Base-by-base conservation (phyloP, 2,797 vertebrate species). In the Peromyscus nudipes region DNA sequence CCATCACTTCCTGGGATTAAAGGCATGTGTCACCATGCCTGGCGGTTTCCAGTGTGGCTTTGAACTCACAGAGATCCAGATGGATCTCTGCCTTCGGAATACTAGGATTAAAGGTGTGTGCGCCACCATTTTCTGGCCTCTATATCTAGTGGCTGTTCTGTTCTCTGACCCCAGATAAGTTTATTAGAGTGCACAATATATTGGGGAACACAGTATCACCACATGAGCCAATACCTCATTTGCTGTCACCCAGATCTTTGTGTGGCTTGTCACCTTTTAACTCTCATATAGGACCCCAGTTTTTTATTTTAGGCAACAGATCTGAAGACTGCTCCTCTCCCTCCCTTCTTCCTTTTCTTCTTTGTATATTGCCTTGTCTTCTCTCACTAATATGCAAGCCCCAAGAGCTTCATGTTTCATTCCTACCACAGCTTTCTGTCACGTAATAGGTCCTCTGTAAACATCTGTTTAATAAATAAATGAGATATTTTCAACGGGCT, bases 251-350 rank as follows among this genome's bases (percentile, higher is more conserved):
- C 23, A 31, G 40, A 13, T 71, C 65, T 93, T 73, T 92, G 73
- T 23, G 55, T 31, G 29, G 13, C 2, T 6, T 9, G 23, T 88
- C 13, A 21, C 16, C 16, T 81, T 52, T 29, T 82, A 21, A 17
- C 5, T 77, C 25, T 25, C 69, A 75, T 10, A 3, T 34, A 77
- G 73, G 62, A 91, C 8, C 62, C 73, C 2, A 13, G 21, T 16
- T 94, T 92, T 95, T 43, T n/a, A 83, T 79, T 94, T 94, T 82
- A 67, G 29, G 8, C n/a, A 11, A 34, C 46, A 71, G 10, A 4
- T 46, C 46, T 3, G 4, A 88, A 73, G 67, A 19, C 0, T 57
- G 31, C 6, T 17, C 23, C 23, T 4, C 21, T 64, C 31, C 21
- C 19, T 43, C 49, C 7, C 37, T 60, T 46, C 25, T 64, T 65